Evolutionary conservation across 2,888 invertebrate species (phyloP).

Genomic region (Eupithecia insigniata): DNA sequence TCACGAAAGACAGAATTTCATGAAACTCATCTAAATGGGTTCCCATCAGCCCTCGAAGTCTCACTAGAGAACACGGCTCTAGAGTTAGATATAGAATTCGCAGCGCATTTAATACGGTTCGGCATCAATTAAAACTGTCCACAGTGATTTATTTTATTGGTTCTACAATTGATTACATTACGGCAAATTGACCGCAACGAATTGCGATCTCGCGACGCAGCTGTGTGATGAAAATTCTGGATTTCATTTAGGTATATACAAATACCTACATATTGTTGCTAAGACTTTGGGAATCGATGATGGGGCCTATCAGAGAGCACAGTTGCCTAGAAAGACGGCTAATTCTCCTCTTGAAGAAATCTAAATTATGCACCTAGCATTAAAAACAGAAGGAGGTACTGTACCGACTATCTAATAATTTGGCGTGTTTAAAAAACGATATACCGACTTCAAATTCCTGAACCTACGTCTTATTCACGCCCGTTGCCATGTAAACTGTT

Average conservation of each 20-base stretch:
- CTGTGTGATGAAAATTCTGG: conserved; percentile 61
- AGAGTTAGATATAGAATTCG: conserved; percentile 38
- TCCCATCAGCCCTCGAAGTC: neutral
- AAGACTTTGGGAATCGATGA: neutral
- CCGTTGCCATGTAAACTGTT: too few species aligned
- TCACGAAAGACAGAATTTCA: neutral
- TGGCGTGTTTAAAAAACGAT: too few species aligned
- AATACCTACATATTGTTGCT: neutral
- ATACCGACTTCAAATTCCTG: too few species aligned
- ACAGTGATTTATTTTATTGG: conserved; percentile 83
- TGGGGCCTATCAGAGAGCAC: neutral
- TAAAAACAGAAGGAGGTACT: neutral
- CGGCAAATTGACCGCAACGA: conserved; percentile 82
- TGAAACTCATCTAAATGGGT: neutral
- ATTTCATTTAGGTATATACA: conserved; percentile 20
- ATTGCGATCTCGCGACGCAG: conserved; percentile 69
- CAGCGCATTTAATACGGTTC: conserved; percentile 71
- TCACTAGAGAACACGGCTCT: neutral
- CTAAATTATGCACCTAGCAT: neutral
- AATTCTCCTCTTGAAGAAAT: neutral
- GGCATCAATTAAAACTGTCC: conserved; percentile 83
- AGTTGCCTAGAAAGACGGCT: neutral
- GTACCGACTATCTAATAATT: too few species aligned
- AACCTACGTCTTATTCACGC: too few species aligned
- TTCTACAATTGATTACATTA: conserved; percentile 83